Evolutionary conservation across 2,888 invertebrate species (phyloP), one percentile per base, ranked within the genome.

Genomic region (Drosophila subsilvestris): DNA sequence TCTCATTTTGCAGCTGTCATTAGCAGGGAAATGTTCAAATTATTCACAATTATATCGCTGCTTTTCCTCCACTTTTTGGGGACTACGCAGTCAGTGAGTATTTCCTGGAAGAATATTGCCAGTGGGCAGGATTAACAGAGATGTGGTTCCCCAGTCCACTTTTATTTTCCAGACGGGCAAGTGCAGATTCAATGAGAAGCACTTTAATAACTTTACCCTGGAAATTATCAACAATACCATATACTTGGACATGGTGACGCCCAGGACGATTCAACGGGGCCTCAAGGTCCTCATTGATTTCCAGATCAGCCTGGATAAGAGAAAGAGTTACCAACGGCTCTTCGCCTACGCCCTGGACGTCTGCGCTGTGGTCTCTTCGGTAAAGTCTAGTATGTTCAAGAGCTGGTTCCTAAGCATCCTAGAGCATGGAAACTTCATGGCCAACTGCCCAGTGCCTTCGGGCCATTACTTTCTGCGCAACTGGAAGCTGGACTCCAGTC

Each of bases 391-490:
- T 12, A 61, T 90, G 8, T 85, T 89, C 0, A 82, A 85, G 29
- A 65, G 63, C 47, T 90, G 81, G 88, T 81, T 76, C 20, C 70
- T 74, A 1, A 79, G 78, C 63, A 54, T 89, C 37, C 18, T 76
- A 5, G 63, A 69, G 4, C 74, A 77, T 55, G 63, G 90, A 0
- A 90, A 90, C 55, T 84, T 90, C 22, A 74, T 78, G 57, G 54
- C 60, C 54, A 74, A 78, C 20, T 90, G 90, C 22, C 90, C 90
- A 2, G 75, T 83, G 3, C 25, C 27, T 4, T 37, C 1, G 12
- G 76, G 73, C 8, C 75, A 75, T 44, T 84, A 88, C 43, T 86
- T 63, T 49, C 49, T 86, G 3, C 63, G n/a, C 1, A 55, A 74
- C 14, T 84, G 84, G 84, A 68, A 62, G 29, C 3, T 86, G 53